These are phyloP conservation scores for Hyles vespertilio DNA, from an alignment of 1,140 invertebrate genomes.

Conservation along the genomic window DNA sequence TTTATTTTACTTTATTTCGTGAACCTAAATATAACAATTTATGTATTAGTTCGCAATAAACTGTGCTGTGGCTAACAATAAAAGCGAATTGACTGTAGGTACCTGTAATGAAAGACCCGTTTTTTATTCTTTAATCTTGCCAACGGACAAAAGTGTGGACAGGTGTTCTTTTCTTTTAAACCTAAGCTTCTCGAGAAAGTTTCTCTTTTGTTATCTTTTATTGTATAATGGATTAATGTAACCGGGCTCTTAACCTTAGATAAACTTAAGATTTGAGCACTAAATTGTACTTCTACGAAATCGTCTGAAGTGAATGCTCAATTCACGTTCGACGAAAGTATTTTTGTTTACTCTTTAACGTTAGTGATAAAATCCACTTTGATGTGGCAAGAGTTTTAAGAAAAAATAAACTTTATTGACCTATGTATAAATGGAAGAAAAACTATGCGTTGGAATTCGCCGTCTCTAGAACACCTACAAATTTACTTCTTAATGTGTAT, in stretches of 20 bases:
- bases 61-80: conserved; percentile 27
- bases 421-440: too few relatives aligned
- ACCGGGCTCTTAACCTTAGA: too few relatives aligned
- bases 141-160: too few relatives aligned
- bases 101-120: conserved; percentile 41
- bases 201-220: too few relatives aligned
- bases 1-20: conserved; percentile 38
- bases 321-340: too few relatives aligned
- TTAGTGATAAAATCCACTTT: neutral
- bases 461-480: too few relatives aligned
- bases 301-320: neutral
- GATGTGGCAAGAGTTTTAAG: neutral
- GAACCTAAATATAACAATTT: conserved; percentile 43
- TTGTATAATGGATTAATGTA: neutral
- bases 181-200: too few relatives aligned
- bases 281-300: neutral
- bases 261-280: neutral
- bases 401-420: too few relatives aligned
- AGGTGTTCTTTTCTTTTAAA: too few relatives aligned
- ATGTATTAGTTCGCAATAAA: conserved; percentile 48
- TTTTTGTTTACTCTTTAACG: too few relatives aligned
- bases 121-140: conserved; percentile 2
- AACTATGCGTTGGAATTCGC: too few relatives aligned
- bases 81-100: conserved; percentile 31
- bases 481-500: too few relatives aligned